These are phyloP conservation scores for Myotis daubentonii DNA, from an alignment of 2,797 vertebrate genomes.

Conservation along the genomic window DNA sequence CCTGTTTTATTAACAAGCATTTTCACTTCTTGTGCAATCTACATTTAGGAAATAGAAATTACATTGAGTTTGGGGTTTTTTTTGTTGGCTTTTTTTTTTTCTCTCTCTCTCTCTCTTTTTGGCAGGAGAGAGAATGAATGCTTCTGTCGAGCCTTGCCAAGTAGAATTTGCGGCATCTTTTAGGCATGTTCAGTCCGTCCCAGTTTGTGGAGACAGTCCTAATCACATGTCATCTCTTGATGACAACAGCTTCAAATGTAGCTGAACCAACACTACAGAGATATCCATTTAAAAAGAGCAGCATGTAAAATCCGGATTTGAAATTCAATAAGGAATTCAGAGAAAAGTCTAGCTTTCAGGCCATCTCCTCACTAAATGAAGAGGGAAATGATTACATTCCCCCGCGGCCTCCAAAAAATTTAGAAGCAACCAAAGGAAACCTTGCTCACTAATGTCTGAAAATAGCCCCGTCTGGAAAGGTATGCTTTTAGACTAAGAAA, in stretches of 20 bases:
- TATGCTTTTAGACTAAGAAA: conserved; percentile 87
- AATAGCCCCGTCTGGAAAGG: conserved; percentile 85
- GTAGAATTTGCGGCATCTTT: not conserved
- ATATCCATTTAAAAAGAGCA: conserved; percentile 50
- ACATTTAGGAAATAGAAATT: conserved; percentile 1
- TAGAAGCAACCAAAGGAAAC: conserved; percentile 77
- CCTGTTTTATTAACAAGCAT: not conserved
- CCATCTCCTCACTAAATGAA: conserved; percentile 76
- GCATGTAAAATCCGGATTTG: conserved; percentile 59
- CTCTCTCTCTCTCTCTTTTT: not conserved
- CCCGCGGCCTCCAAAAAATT: conserved; percentile 56
- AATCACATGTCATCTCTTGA: not conserved
- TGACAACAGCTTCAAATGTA: conserved; percentile 9
- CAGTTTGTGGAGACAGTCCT: conserved; percentile 10
- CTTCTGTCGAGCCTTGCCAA: not conserved
- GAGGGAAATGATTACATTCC: conserved; percentile 73
- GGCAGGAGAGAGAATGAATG: not conserved
- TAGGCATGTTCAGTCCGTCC: conserved; percentile 18
- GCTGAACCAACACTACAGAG: not conserved
- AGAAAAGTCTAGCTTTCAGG: conserved; percentile 65
- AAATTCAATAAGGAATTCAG: conserved; percentile 75
- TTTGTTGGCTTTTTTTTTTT: too few relatives aligned
- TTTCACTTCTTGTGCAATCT: not conserved
- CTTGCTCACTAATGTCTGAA: conserved; percentile 83
- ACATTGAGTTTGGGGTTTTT: not conserved